A percentile compares a stretch with the other conserved stretches of the same genome.
phyloP scores from a whole-genome alignment of 2,113 vertebrate genomes.

The Lophotis ruficrista region DNA sequence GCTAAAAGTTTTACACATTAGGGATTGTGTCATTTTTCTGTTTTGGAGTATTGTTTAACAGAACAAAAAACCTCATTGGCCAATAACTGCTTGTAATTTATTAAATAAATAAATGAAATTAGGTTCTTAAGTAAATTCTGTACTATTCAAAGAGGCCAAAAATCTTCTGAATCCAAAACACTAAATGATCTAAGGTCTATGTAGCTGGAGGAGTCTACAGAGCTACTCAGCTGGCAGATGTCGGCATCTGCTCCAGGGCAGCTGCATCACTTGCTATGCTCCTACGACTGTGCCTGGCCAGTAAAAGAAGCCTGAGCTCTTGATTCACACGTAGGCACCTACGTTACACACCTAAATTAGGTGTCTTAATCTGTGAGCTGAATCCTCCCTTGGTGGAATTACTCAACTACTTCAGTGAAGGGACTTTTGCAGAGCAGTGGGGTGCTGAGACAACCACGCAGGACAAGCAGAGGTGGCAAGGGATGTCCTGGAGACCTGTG shows the following conservation, averaged over 20 bases:
- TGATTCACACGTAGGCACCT: neutral
- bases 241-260: neutral
- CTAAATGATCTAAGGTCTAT: neutral
- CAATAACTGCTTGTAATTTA: conserved; percentile 6
- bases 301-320: neutral
- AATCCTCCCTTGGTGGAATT: neutral
- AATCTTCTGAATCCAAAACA: neutral
- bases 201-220: neutral
- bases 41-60: neutral
- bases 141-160: neutral
- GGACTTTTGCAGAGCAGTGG: neutral
- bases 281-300: neutral
- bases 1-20: neutral
- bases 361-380: neutral
- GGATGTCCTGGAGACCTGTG: neutral
- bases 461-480: neutral
- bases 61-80: neutral
- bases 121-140: conserved; percentile 6
- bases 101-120: neutral
- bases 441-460: fast-evolving
- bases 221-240: neutral
- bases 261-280: neutral
- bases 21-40: neutral
- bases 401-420: neutral
- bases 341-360: fast-evolving